Evolutionary conservation across 2,113 vertebrate genomes (phyloP).

Genomic region (Dipodomys stephensi): DNA sequence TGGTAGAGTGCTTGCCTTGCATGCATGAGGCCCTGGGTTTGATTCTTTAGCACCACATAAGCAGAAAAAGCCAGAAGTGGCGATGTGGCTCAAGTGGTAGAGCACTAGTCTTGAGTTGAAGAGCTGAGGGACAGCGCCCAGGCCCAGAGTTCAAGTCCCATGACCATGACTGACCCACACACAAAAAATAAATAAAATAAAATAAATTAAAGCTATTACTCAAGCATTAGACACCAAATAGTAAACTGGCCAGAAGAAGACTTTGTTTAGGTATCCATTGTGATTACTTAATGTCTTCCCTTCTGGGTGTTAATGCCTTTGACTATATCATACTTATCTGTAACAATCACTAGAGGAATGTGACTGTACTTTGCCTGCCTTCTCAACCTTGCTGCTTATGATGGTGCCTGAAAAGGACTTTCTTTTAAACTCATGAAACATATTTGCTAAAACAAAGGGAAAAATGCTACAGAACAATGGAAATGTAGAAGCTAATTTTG

Average conservation of each 20-base stretch:
- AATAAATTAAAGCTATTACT: background rate
- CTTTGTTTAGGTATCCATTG: background rate
- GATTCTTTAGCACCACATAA: no score
- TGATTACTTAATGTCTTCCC: background rate
- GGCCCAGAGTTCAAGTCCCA: no score
- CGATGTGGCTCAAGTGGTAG: no score
- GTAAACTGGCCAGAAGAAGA: background rate
- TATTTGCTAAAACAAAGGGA: background rate
- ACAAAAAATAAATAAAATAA: no score
- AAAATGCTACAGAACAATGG: background rate
- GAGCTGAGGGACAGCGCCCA: no score
- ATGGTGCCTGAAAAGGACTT: background rate
- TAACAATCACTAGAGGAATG: background rate
- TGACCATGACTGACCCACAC: no score
- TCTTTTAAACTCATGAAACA: constrained; percentile 55
- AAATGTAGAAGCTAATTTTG: constrained; percentile 29
- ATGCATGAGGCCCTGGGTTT: no score
- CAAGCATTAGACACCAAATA: background rate
- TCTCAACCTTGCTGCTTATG: background rate
- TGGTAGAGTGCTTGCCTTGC: background rate
- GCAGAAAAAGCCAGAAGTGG: no score
- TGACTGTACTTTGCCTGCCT: background rate
- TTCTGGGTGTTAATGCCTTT: background rate
- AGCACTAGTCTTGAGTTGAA: no score
- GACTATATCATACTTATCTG: background rate